phyloP scores from a whole-genome alignment of 1,140 invertebrate species.

The Saccostrea echinata region DNA sequence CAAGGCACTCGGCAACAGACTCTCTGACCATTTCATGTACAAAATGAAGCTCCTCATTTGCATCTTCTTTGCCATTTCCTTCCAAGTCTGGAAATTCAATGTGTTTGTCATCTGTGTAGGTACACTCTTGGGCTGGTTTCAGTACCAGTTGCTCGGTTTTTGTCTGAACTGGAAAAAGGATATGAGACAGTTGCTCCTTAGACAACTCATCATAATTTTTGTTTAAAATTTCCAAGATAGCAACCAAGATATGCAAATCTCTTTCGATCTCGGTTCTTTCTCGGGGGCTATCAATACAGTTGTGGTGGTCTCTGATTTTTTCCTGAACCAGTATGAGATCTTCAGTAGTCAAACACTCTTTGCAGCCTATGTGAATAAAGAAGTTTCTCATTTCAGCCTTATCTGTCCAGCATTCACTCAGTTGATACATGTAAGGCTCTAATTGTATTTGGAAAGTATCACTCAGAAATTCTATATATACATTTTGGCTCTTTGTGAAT shows the following conservation, averaged over 20 bases:
- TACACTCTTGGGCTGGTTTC: neutral
- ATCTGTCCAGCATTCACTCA: neutral
- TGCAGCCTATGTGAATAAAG: neutral
- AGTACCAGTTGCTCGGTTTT: neutral
- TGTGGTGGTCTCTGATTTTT: neutral
- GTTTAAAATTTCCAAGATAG: neutral
- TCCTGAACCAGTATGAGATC: neutral
- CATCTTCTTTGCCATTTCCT: neutral
- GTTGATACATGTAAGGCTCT: neutral
- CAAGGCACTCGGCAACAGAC: constrained; percentile 8
- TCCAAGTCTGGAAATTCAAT: neutral
- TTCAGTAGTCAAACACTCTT: neutral
- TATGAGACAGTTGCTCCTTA: neutral
- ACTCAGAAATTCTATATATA: neutral
- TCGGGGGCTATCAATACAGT: neutral
- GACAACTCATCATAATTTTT: neutral
- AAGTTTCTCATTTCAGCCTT: neutral
- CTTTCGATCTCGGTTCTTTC: neutral
- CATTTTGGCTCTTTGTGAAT: neutral
- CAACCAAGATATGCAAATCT: neutral
- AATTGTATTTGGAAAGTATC: neutral
- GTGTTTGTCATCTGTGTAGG: constrained; percentile 1
- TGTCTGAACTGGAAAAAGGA: constrained; percentile 20
- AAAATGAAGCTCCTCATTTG: neutral
- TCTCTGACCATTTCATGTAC: constrained; percentile 20